Evolutionary conservation across 2,113 vertebrate species (phyloP), one percentile per base, ranked within the genome.

Genomic region (Oxygymnocypris stewartii): DNA sequence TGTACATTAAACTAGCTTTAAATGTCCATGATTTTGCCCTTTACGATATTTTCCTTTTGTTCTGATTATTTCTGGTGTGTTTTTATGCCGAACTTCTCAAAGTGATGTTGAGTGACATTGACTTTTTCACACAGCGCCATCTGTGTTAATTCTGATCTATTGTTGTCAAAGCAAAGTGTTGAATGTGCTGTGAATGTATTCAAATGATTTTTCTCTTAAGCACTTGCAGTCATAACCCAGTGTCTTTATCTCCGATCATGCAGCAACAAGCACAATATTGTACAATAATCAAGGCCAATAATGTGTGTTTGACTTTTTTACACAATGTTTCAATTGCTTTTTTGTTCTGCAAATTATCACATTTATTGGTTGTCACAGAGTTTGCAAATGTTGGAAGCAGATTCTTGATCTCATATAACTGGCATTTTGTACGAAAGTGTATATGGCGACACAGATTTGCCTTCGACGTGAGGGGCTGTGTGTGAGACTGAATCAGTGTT

Each of bases 141-240:
- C 18, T 28, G 57, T 57, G 69, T 59, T 59, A 12, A 74, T 84
- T 59, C 69, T 59, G 20, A 6, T 84, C 63, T 82, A n/a, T 82
- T 82, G 2, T 69, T 71, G 18, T 71, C 42, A 71, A 59, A 51
- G 18, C 28, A 18, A 82, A 82, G 44, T 82, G 81, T 47, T 69
- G 81, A 82, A 82, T 82, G 81, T 82, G 44, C 28, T 82, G 81
- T 82, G 81, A 82, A 82, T 82, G 63, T 82, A 47, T 49, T 82
- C 37, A 16, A 69, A 51, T 1, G 42, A 47, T 69, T 47, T 67
- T 47, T 59, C 8, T 40, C 61, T 10, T 69, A 69, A 11, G 59
- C 80, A 63, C 63, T 69, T 37, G 63, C 63, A 51, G 28, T 82
- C 28, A 82, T 35, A 69, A 82, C 79, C 4, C 5, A 81, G 23